Evolutionary conservation across 2,113 vertebrate genomes (phyloP).

Genomic region (Spermophilus dauricus): DNA sequence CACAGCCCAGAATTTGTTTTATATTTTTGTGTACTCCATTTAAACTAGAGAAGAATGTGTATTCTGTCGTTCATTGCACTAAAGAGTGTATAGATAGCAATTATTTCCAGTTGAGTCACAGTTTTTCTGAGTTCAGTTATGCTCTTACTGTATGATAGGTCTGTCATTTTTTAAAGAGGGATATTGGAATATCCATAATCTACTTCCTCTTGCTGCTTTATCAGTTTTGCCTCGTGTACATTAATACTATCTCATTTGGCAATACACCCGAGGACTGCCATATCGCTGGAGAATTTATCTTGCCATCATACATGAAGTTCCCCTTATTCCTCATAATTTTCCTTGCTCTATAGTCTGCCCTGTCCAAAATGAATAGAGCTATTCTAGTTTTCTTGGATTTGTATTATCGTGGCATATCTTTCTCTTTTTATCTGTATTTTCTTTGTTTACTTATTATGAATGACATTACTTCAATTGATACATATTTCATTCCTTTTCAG

Average conservation of each 20-base stretch:
- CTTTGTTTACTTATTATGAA: background rate
- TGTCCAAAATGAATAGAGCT: background rate
- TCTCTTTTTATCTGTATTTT: background rate
- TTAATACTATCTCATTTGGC: background rate
- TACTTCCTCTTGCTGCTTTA: background rate
- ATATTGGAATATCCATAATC: background rate
- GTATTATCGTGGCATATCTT: background rate
- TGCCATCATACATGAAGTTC: too few species aligned
- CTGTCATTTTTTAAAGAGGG: background rate
- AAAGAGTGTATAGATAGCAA: background rate
- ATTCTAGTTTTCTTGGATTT: background rate
- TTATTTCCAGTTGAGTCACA: background rate
- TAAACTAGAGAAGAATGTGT: background rate
- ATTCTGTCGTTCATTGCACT: background rate
- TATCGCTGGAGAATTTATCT: background rate
- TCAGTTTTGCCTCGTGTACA: background rate
- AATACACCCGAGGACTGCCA: background rate
- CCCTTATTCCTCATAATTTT: background rate
- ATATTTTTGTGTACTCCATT: background rate
- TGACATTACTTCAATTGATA: background rate
- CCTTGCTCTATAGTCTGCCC: background rate
- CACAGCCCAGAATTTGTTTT: background rate
- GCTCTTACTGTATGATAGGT: background rate
- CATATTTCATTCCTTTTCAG: slow-evolving; percentile 22
- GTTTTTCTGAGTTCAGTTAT: background rate